These are phyloP conservation scores for Drosophila novamexicana DNA, from an alignment of 1,140 invertebrate species.

Conservation along the genomic window DNA sequence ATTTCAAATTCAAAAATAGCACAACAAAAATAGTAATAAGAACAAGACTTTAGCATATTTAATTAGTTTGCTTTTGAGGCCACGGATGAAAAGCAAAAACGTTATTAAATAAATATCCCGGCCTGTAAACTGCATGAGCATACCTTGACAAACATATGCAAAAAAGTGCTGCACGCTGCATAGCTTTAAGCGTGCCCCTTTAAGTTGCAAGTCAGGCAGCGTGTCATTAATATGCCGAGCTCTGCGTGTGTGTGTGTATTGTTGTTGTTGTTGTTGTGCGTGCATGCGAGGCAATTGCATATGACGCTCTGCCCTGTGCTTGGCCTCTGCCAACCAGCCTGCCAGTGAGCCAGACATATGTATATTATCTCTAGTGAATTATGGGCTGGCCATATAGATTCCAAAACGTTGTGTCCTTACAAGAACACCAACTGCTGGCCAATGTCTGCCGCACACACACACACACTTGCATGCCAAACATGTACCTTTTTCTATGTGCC, in stretches of 20 bases:
- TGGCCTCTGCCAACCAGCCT: conserved; percentile 3
- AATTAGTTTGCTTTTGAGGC: not conserved
- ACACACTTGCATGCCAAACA: conserved; percentile 16
- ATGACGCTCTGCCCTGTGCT: conserved; percentile 15
- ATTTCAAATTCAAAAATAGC: conserved; percentile 19
- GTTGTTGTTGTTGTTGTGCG: conserved; percentile 25
- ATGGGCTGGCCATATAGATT: conserved; percentile 78
- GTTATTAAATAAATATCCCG: not conserved
- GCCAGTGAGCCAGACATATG: conserved; percentile 58
- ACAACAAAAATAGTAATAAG: conserved; percentile 1
- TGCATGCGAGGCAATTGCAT: conserved; percentile 42
- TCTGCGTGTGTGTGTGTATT: conserved; percentile 27
- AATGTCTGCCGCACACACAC: conserved; percentile 45
- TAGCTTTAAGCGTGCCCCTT: conserved; percentile 23
- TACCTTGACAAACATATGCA: not conserved
- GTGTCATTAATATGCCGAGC: conserved; percentile 53
- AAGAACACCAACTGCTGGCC: conserved; percentile 44
- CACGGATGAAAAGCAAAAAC: too few species aligned
- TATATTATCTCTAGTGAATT: conserved; percentile 82
- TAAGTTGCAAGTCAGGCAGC: conserved; percentile 43
- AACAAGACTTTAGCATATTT: conserved; percentile 19
- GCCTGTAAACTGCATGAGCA: not conserved
- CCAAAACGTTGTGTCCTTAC: conserved; percentile 79
- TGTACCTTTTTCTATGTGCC: not conserved
- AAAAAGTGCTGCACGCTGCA: conserved; percentile 8